Base-by-base conservation (phyloP, 1,140 invertebrate genomes). In the Vollenhovia emeryi region DNA sequence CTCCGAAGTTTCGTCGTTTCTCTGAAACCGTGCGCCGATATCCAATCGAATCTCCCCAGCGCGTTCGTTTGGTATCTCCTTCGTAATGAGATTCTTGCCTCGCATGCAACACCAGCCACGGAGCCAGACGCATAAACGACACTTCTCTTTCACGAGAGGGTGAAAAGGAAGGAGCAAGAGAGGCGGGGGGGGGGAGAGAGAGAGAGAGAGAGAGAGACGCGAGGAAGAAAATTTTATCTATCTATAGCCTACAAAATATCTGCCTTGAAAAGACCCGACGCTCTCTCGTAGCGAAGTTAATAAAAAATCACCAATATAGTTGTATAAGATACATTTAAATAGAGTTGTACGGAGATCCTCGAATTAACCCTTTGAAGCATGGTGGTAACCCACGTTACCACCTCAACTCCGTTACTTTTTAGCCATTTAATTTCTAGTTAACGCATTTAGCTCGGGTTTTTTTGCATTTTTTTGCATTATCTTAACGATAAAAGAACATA, bases 41-140 rank as follows among this genome's bases (percentile, higher is more conserved):
- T 71, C 64, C 52, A 88, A 88, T 87, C 57, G 27, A 78, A 78
- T 87, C 64, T 55, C 59, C 43, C 59, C 50, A n/a, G 9, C 45
- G 59, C 45, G 59, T 82, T 74, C 62, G 43, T 55, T 82, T 59
- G 27, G 15, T 55, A 52, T 64, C 57, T 57, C 13, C 13, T 24
- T 15, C 50, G 50, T 87, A 78, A 88, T 50, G 86, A 88, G 79
- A 43, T 87, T 68, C 48, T 66, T 24, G 48, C 27, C 30, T 57
- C n/a, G 64, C 27, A 43, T 30, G 45, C 52, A 52, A n/a, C n/a
- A n/a, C 15, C 27, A 59, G 11, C 0, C 15, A 66, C 2, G 11
- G 8, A 50, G 7, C 36, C 36, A 40, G 8, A 36, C 24, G 27
- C 43, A 52, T 75, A 40, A 13, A 52, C 21, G 33, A 69, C 36